These are phyloP conservation scores for Mystacornis crossleyi DNA, from an alignment of 2,113 vertebrate genomes.

Conservation along the genomic window DNA sequence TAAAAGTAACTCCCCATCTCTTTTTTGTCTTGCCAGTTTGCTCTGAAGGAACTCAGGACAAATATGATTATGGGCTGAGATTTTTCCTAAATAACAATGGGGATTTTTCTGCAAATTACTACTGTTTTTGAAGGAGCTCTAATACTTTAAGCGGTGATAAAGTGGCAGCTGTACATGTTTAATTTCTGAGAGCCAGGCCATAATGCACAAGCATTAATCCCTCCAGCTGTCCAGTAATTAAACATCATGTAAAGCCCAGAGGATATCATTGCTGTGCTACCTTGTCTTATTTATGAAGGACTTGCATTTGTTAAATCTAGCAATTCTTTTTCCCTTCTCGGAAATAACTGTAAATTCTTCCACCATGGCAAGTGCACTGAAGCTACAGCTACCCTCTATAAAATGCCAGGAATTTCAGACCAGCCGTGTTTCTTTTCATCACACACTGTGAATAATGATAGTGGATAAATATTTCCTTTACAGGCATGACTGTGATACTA, in stretches of 20 bases:
- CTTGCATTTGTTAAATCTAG: slow-evolving; percentile 39
- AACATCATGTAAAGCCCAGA: slow-evolving; percentile 53
- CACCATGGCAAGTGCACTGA: background rate
- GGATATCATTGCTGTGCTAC: slow-evolving; percentile 50
- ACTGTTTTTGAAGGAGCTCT: slow-evolving; percentile 47
- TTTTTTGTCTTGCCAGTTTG: background rate
- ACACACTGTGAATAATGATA: background rate
- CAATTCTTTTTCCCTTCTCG: background rate
- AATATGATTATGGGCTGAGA: slow-evolving; percentile 29
- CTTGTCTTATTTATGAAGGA: slow-evolving; percentile 56
- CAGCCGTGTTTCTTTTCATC: background rate
- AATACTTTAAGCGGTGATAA: slow-evolving; percentile 74
- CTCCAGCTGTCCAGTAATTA: slow-evolving; percentile 74
- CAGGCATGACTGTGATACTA: background rate
- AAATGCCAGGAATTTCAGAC: background rate
- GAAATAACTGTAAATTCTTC: slow-evolving; percentile 10
- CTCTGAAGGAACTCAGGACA: slow-evolving; percentile 19
- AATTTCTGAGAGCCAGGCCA: slow-evolving; percentile 63
- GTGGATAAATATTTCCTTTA: background rate
- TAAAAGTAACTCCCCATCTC: slow-evolving; percentile 4
- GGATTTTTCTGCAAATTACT: slow-evolving; percentile 65
- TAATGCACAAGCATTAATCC: slow-evolving; percentile 64
- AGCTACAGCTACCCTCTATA: background rate
- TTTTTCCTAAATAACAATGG: slow-evolving; percentile 52
- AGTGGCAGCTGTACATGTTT: slow-evolving; percentile 70